phyloP scores from a whole-genome alignment of 2,888 invertebrate genomes.

The Hypomecis punctinalis region DNA sequence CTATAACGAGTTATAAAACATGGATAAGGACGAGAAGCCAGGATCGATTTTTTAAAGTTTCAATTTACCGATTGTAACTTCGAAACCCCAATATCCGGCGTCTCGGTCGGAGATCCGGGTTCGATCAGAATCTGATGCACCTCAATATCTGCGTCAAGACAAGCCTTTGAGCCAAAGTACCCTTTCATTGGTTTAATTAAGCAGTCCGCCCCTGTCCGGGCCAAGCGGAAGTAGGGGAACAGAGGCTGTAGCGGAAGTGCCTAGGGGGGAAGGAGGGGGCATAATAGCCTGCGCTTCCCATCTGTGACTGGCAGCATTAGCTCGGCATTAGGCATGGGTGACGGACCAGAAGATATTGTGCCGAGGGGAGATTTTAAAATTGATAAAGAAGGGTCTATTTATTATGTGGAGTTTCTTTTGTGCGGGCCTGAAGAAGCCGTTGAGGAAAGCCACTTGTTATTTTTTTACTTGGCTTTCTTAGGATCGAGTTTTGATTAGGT shows the following conservation, averaged over 20 bases:
- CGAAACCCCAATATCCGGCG: conserved; percentile 17
- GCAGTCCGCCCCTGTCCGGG: conserved; percentile 42
- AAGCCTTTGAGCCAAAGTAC: conserved; percentile 26
- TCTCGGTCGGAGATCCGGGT: conserved; percentile 10
- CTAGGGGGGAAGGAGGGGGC: conserved; percentile 40
- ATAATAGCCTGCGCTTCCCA: conserved; percentile 46
- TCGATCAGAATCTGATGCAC: conserved; percentile 19
- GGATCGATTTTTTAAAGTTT: conserved; percentile 8
- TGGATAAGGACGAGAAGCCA: neutral
- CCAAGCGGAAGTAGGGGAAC: conserved; percentile 42
- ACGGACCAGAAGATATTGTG: conserved; percentile 37
- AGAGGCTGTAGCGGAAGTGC: conserved; percentile 43
- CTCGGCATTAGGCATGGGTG: conserved; percentile 39
- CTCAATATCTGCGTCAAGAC: conserved; percentile 24
- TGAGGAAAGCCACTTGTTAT: neutral
- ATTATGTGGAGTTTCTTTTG: neutral
- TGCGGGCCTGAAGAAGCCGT: neutral
- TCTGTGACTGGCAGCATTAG: conserved; percentile 42
- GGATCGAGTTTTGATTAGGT: too few relatives aligned
- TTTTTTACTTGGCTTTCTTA: neutral
- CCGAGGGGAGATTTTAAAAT: conserved; percentile 25
- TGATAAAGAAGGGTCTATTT: conserved; percentile 16
- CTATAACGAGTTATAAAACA: too few relatives aligned
- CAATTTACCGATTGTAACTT: conserved; percentile 9
- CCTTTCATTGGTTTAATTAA: conserved; percentile 38